Percentiles rank a stretch among this genome's conserved stretches.
phyloP scores from a whole-genome alignment of 1,140 invertebrate species.

The Metopolophium dirhodum region DNA sequence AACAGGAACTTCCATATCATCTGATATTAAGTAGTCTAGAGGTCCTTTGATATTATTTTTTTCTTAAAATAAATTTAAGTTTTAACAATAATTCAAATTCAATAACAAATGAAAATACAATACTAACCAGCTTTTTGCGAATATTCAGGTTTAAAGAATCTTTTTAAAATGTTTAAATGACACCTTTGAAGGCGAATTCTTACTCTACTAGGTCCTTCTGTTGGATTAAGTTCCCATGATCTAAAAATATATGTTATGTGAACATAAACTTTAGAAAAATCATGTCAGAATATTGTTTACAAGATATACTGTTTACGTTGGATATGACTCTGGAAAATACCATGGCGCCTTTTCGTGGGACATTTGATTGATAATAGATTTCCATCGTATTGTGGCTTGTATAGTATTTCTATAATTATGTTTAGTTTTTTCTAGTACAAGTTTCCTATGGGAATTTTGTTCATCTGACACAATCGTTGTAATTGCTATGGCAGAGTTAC shows the following conservation, averaged over 20 bases:
- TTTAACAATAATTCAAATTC: background rate
- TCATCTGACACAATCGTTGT: conserved; percentile 74
- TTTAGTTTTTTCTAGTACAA: conserved; percentile 78
- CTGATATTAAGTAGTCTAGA: conserved; percentile 29
- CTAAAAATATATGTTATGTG: conserved; percentile 60
- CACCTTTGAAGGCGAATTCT: conserved; percentile 80
- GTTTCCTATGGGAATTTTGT: conserved; percentile 79
- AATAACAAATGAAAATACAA: conserved; percentile 8
- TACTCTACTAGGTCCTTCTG: conserved; percentile 84
- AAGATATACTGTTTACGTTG: conserved; percentile 65
- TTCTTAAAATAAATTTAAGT: conserved; percentile 38
- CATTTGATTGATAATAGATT: conserved; percentile 73
- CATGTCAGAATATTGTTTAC: conserved; percentile 34
- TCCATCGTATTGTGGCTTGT: conserved; percentile 73
- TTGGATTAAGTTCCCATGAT: conserved; percentile 87
- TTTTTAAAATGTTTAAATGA: conserved; percentile 75
- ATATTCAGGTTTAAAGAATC: conserved; percentile 70
- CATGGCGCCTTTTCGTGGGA: conserved; percentile 81
- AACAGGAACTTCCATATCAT: conserved; percentile 41
- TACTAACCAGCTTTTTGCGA: conserved; percentile 66
- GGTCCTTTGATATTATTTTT: conserved; percentile 41
- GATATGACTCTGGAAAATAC: conserved; percentile 75
- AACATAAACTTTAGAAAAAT: conserved; percentile 42
- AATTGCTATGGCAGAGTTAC: conserved; percentile 71
- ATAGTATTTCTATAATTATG: conserved; percentile 70